A percentile compares a stretch with the other conserved stretches of the same genome.
Evolutionary conservation across 2,888 invertebrate species (phyloP).

Genomic region (Papilio protenor): DNA sequence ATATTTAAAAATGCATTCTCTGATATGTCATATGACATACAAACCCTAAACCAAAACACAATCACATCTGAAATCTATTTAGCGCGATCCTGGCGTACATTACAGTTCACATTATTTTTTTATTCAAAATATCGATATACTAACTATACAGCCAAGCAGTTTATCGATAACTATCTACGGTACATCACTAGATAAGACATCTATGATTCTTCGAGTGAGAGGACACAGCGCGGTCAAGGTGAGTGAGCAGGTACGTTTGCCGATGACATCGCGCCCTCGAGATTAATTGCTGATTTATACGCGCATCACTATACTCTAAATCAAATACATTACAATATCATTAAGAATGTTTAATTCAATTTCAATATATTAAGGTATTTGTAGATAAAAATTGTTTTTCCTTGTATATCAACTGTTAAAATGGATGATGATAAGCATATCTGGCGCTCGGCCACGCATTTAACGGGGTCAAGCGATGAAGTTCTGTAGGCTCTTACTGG

Average conservation of each 20-base stretch:
- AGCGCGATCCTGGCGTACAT: too few species aligned
- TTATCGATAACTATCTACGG: not conserved
- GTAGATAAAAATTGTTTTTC: not conserved
- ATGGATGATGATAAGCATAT: not conserved
- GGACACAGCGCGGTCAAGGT: constrained; percentile 80
- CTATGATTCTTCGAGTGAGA: constrained; percentile 64
- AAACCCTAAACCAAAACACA: too few species aligned
- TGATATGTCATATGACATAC: too few species aligned
- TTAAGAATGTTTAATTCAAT: constrained; percentile 9
- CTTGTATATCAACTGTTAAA: not conserved
- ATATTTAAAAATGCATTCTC: too few species aligned
- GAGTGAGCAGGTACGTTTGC: constrained; percentile 70
- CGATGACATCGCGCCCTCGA: constrained; percentile 70
- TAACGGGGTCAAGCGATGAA: not conserved
- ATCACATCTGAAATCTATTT: too few species aligned
- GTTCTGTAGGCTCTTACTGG: not conserved
- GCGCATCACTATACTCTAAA: constrained; percentile 51
- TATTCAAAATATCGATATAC: too few species aligned
- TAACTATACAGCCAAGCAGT: not conserved
- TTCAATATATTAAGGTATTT: not conserved
- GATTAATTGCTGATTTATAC: constrained; percentile 67
- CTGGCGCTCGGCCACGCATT: not conserved
- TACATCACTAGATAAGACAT: constrained; percentile 36
- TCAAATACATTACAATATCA: constrained; percentile 21
- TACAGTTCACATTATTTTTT: too few species aligned